Evolutionary conservation across 2,113 vertebrate genomes (phyloP).

Genomic region (Seriola aureovittata): DNA sequence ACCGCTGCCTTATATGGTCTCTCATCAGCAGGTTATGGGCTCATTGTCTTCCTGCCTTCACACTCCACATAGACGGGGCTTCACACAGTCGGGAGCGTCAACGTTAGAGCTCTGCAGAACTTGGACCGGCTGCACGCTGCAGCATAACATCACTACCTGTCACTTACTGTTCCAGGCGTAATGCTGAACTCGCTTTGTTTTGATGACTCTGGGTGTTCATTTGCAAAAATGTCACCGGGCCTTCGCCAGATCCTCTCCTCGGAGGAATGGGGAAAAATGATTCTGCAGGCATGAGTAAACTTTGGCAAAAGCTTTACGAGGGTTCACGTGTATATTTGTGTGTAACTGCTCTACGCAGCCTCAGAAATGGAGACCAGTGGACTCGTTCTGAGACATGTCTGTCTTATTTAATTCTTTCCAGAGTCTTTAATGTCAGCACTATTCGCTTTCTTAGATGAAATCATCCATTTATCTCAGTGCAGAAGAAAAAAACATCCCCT

Average conservation of each 20-base stretch:
- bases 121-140: slow-evolving; percentile 10
- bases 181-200: slow-evolving; percentile 25
- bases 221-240: slow-evolving; percentile 46
- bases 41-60: slow-evolving; percentile 21
- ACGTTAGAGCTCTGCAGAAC: neutral
- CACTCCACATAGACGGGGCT: neutral
- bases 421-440: neutral
- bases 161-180: slow-evolving; percentile 32
- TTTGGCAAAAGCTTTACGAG: neutral
- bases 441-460: neutral
- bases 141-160: slow-evolving; percentile 35
- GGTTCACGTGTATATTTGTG: neutral
- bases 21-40: slow-evolving; percentile 5
- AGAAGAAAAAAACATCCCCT: neutral
- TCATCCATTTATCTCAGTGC: neutral
- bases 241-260: slow-evolving; percentile 30
- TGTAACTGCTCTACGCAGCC: neutral
- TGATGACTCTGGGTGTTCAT: slow-evolving; percentile 42
- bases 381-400: neutral
- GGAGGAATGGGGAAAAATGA: slow-evolving; percentile 18
- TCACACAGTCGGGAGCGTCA: slow-evolving; percentile 14
- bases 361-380: neutral
- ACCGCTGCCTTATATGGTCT: slow-evolving; percentile 79
- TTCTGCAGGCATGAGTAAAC: slow-evolving; percentile 30
- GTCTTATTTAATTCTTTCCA: neutral